Conservation (phyloP, 2,797 vertebrate species). For the Micrastur ruficollis region DNA sequence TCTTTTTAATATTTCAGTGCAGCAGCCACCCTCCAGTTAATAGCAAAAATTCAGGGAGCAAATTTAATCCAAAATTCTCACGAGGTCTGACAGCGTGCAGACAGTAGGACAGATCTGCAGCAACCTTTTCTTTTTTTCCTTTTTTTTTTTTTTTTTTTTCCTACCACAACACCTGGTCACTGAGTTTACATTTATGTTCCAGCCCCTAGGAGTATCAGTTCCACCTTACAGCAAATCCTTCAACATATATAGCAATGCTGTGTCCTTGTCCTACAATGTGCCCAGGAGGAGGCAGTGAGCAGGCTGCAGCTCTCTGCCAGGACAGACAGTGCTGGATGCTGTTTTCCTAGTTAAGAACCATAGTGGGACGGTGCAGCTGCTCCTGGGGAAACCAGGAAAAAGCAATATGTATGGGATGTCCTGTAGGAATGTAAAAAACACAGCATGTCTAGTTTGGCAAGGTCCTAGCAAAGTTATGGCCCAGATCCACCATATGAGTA, state of each 20-base stretch:
- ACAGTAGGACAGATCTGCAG: neutral
- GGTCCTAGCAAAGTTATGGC: neutral
- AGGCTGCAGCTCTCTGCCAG: neutral
- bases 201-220: neutral
- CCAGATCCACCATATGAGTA: neutral
- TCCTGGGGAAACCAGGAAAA: neutral
- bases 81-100: neutral
- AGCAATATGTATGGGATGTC: neutral
- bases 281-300: neutral
- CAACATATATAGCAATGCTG: accelerated
- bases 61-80: slow-evolving; percentile 2
- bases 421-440: neutral
- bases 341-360: neutral
- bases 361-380: neutral
- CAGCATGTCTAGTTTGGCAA: neutral
- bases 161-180: neutral
- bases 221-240: neutral
- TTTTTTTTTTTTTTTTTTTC: neutral
- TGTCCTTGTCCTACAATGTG: neutral
- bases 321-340: neutral
- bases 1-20: slow-evolving; percentile 16
- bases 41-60: neutral
- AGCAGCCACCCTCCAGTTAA: neutral
- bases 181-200: neutral
- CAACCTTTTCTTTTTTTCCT: neutral